Conservation (phyloP, 2,797 vertebrate species). For the Siniperca scherzeri region DNA sequence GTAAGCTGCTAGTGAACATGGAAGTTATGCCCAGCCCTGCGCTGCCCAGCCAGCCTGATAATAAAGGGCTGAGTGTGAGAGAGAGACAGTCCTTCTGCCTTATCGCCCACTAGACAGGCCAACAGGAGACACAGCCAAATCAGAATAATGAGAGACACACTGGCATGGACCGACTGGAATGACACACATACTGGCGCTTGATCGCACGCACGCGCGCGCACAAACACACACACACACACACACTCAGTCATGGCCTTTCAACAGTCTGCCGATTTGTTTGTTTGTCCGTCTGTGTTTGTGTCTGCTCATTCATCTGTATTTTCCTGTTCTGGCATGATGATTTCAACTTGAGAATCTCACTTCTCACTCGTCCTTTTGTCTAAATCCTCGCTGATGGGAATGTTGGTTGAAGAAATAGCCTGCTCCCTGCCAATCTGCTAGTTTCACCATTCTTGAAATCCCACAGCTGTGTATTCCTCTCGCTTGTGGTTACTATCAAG, state of each 20-base stretch:
- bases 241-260: slow-evolving; percentile 63
- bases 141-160: slow-evolving; percentile 87
- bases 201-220: slow-evolving; percentile 35
- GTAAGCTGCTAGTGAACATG: slow-evolving; percentile 69
- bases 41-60: slow-evolving; percentile 76
- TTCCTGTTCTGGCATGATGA: slow-evolving; percentile 71
- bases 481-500: slow-evolving; percentile 49
- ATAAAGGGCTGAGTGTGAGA: slow-evolving; percentile 76
- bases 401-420: slow-evolving; percentile 56
- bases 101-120: slow-evolving; percentile 82
- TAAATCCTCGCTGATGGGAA: slow-evolving; percentile 56
- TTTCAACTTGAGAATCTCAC: slow-evolving; percentile 73
- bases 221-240: slow-evolving; percentile 17
- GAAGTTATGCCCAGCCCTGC: slow-evolving; percentile 72
- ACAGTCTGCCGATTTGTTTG: slow-evolving; percentile 78
- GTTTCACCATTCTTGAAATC: slow-evolving; percentile 53
- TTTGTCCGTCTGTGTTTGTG: slow-evolving; percentile 78
- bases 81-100: slow-evolving; percentile 75
- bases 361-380: slow-evolving; percentile 68
- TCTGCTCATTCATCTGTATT: slow-evolving; percentile 78
- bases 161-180: slow-evolving; percentile 80
- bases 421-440: slow-evolving; percentile 43
- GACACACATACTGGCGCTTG: slow-evolving; percentile 70
- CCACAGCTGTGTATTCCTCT: slow-evolving; percentile 44
- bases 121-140: slow-evolving; percentile 83